Evolutionary conservation across 2,113 vertebrate genomes (phyloP).

Genomic region (Epinephelus cyanopodus): DNA sequence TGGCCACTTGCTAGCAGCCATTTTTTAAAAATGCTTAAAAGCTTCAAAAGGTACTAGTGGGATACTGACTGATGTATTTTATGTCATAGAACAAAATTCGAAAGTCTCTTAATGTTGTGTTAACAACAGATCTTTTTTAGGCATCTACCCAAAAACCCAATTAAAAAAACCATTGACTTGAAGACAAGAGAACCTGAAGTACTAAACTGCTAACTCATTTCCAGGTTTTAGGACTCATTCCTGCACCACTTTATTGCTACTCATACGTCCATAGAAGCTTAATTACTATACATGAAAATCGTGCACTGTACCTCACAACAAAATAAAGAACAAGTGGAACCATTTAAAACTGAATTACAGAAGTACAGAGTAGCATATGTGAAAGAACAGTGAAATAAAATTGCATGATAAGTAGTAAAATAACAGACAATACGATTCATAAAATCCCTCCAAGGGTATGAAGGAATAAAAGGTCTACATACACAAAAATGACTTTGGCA

Average conservation of each 20-base stretch:
- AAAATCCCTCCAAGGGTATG: background rate
- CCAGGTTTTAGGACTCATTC: no score
- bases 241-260: background rate
- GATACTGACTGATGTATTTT: no score
- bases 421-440: background rate
- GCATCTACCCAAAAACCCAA: no score
- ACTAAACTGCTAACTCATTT: no score
- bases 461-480: constrained; percentile 5
- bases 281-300: background rate
- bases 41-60: no score
- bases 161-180: no score
- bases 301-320: background rate
- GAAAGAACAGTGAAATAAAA: background rate
- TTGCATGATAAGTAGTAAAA: background rate
- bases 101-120: no score
- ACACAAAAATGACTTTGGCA: constrained; percentile 10
- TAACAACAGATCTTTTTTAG: no score
- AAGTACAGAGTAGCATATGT: background rate
- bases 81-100: no score
- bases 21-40: no score
- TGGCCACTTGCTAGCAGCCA: no score
- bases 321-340: background rate
- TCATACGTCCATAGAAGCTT: background rate
- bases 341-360: background rate
- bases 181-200: no score